Evolutionary conservation across 2,888 invertebrate species (phyloP), one percentile per base, ranked within the genome.

Genomic region (Arge pagana): DNA sequence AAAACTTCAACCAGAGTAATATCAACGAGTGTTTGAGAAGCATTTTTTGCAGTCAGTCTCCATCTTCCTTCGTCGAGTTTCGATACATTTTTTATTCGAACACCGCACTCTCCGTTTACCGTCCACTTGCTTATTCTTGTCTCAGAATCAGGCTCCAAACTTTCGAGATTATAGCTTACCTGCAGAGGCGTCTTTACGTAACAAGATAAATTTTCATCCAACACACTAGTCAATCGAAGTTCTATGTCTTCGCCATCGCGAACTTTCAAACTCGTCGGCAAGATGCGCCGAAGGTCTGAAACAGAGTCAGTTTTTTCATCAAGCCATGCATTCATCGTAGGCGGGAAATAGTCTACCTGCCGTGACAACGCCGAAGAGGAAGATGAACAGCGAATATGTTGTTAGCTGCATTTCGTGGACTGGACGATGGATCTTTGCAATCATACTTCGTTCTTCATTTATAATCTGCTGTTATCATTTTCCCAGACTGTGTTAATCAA

Each of bases 71-170:
- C 64, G 48, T 81, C 81, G 1, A 60, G 31, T 1, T 52, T 54
- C 4, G 50, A 58, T 1, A 81, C 67, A 39, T 75, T 73, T 21
- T 65, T 74, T 1, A 81, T 70, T 54, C 78, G 67, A 3, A 81
- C 42, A 4, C 80, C 79, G 52, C 81, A 82, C 3, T 66, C 70
- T 6, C 76, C 76, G 13, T 72, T 64, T 78, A 78, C 79, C 13
- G 60, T 63, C 57, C 57, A 57, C 10, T 43, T 50, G 2, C 7
- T 37, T 31, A 57, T 42, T 43, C 57, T 41, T 8, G 37, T 19
- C 4, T 45, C 24, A 11, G 13, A n/a, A 1, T 41, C 41, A 11
- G 15, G 8, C 11, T 41, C 42, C 2, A 41, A 31, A 13, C 42
- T 42, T 36, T 48, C 45, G 0, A 55, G 42, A 31, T 57, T 57